These are phyloP conservation scores for Lasiurus borealis DNA, from an alignment of 2,113 vertebrate species.

Conservation along the genomic window DNA sequence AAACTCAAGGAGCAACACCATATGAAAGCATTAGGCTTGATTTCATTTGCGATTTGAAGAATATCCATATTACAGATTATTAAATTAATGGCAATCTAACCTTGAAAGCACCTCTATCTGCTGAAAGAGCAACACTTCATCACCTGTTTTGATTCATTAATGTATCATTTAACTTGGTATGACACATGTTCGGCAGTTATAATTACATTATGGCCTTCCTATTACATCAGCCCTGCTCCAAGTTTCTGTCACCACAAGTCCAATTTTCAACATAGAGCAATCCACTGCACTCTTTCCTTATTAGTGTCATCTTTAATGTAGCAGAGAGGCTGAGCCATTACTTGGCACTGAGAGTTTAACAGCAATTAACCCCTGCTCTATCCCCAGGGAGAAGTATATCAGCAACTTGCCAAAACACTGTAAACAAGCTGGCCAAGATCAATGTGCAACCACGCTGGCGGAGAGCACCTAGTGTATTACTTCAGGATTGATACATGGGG, in stretches of 20 bases:
- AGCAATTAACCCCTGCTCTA: conserved; percentile 94
- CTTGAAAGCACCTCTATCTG: conserved; percentile 90
- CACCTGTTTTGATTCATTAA: conserved; percentile 91
- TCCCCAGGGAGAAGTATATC: conserved; percentile 92
- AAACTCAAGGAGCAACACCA: conserved; percentile 63
- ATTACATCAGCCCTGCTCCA: conserved; percentile 90
- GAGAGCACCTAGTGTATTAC: conserved; percentile 88
- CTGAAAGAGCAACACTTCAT: conserved; percentile 89
- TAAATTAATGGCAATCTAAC: conserved; percentile 89
- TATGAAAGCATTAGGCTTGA: conserved; percentile 76
- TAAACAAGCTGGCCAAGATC: conserved; percentile 93
- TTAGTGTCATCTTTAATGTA: conserved; percentile 95
- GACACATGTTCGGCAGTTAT: conserved; percentile 90
- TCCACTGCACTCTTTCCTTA: conserved; percentile 91
- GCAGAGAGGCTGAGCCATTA: conserved; percentile 91
- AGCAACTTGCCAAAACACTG: conserved; percentile 93
- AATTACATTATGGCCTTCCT: conserved; percentile 90
- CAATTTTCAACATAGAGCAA: conserved; percentile 90
- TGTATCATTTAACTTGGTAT: conserved; percentile 90
- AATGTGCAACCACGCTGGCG: conserved; percentile 86
- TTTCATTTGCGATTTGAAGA: conserved; percentile 86
- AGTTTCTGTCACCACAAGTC: conserved; percentile 90
- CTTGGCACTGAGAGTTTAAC: conserved; percentile 93
- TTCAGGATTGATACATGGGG: conserved; percentile 85
- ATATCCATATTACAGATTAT: conserved; percentile 88